Base-by-base conservation (phyloP, 2,888 invertebrate species). In the Leptinotarsa juncta region DNA sequence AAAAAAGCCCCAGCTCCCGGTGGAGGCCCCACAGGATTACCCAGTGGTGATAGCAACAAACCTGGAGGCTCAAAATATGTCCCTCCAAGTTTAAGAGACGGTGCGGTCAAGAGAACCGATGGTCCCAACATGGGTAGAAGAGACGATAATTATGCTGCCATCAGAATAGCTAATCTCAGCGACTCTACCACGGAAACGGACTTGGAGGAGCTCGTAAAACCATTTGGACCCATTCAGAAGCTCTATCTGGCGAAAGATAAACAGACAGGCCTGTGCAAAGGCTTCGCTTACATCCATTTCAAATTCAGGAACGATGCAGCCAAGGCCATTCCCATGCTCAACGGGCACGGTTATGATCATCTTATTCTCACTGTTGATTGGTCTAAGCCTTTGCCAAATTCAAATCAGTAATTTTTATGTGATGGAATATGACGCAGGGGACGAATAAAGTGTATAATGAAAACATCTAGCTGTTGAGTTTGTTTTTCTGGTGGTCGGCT, bases 231-330 rank as follows among this genome's bases (percentile, higher is more conserved):
- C 1, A 94, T 98, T 77, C 94, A 95, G 83, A 96, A 99, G 86
- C 92, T 98, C 83, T 99, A 96, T 88, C 91, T 99, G 83, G 98
- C 99, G 15, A 97, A 98, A 88, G 99, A 99, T 84, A 95, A 96
- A 88, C 90, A 90, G 76, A 95, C 95, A 79, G 95, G 95, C 14
- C 90, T 92, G n/a, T 96, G 96, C 89, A 96, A 97, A 91, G 99
- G 99, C 76, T 99, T 99, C 89, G 99, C 99, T 16, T 99, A 99
- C 87, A 97, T 99, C 76, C 99, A 98, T 85, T 99, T 97, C 89
- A 96, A 96, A 87, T 94, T 94, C 82, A 92, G 95, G 82, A 94
- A 94, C 83, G 97, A 97, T 89, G 98, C 98, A 62, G 95, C 96
- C 4, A 93, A 95, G 83, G 99, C 99, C 73, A 98, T 99, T 85